phyloP scores from a whole-genome alignment of 2,113 vertebrate species.

The Zosterops japonicus region DNA sequence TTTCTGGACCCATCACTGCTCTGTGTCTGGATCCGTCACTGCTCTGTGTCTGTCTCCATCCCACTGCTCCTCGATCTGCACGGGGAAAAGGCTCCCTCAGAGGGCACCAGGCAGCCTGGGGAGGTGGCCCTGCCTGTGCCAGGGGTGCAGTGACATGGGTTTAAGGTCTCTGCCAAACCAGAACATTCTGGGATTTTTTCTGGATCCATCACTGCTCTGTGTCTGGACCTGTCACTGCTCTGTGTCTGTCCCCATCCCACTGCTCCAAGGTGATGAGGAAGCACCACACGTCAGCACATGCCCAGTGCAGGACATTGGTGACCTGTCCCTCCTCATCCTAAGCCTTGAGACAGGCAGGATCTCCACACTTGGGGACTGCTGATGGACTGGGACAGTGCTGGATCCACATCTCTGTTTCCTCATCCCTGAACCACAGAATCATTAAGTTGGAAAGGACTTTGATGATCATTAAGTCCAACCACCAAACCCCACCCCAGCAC shows the following conservation, averaged over 20 bases:
- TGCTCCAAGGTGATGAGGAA: neutral
- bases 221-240: no score
- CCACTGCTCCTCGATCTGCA: conserved; percentile 87
- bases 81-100: neutral
- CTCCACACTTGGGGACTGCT: neutral
- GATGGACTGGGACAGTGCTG: neutral
- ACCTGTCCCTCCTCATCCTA: neutral
- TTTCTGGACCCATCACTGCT: no score
- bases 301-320: neutral
- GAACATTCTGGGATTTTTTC: neutral
- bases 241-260: rapidly evolving
- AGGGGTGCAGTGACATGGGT: rapidly evolving
- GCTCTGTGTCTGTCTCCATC: no score
- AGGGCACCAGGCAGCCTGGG: neutral
- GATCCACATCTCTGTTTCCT: neutral
- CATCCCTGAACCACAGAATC: neutral
- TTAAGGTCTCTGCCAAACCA: neutral
- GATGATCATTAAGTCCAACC: neutral
- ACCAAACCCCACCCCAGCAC: neutral
- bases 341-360: neutral
- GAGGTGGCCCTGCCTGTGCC: neutral
- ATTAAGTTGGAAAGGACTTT: neutral
- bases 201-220: rapidly evolving
- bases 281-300: rapidly evolving
- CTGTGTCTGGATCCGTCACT: no score